phyloP scores from a whole-genome alignment of 2,113 vertebrate genomes.

The Tauraco erythrolophus region DNA sequence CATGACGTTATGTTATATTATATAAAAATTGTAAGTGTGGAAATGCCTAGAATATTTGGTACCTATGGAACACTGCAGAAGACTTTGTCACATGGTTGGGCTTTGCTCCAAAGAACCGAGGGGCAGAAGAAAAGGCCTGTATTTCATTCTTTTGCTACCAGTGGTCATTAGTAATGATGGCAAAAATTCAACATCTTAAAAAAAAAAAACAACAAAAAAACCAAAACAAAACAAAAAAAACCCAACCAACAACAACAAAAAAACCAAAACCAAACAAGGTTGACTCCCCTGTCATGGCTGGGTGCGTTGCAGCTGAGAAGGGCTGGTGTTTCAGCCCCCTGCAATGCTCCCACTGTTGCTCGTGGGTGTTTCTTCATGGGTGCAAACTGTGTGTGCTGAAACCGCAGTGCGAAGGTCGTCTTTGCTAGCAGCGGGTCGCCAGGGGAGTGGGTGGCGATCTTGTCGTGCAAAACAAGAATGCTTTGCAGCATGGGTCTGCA shows the following conservation, averaged over 20 bases:
- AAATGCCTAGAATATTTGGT: neutral
- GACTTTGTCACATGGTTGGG: neutral
- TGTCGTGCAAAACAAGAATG: neutral
- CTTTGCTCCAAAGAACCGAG: neutral
- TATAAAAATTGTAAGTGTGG: neutral
- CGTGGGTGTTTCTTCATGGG: neutral
- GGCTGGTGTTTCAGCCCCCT: neutral
- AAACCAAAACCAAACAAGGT: too few species aligned
- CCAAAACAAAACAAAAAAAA: too few species aligned
- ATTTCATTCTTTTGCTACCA: neutral
- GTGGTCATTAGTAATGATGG: neutral
- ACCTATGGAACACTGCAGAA: neutral
- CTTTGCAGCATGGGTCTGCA: neutral
- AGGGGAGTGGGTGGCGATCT: neutral
- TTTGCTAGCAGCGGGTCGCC: neutral
- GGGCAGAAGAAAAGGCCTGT: neutral
- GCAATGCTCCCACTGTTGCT: neutral
- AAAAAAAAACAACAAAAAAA: neutral
- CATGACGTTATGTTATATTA: neutral
- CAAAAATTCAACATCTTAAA: accelerated
- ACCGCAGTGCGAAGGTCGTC: neutral
- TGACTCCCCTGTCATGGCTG: neutral
- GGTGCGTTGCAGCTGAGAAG: neutral
- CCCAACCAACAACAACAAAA: too few species aligned
- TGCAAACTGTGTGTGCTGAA: neutral